These are phyloP conservation scores for Acanthochromis polyacanthus DNA, from an alignment of 2,113 vertebrate genomes.

Conservation along the genomic window DNA sequence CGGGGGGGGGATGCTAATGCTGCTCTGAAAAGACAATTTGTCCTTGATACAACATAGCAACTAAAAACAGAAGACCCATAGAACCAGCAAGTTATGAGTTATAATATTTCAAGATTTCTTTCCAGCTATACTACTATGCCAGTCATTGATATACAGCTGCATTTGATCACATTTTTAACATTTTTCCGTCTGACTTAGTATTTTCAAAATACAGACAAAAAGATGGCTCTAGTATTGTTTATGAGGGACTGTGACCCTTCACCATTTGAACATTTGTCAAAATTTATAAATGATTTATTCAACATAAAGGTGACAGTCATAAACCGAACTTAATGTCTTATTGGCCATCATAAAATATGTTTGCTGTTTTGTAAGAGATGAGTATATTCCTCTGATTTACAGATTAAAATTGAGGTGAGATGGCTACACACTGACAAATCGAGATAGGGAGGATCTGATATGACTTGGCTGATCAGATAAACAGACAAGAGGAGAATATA, in stretches of 20 bases:
- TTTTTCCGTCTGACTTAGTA: background rate
- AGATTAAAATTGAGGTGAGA: background rate
- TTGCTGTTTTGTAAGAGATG: slow-evolving; percentile 4
- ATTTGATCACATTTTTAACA: background rate
- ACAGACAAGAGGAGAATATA: slow-evolving; percentile 24
- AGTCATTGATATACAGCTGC: background rate
- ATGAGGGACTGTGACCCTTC: background rate
- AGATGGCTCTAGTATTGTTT: background rate
- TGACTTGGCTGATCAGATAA: slow-evolving; percentile 7
- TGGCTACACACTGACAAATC: background rate
- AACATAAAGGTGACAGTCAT: background rate
- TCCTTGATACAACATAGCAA: background rate
- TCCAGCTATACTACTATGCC: background rate
- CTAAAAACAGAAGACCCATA: background rate
- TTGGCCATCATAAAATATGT: background rate
- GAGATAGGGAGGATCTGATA: background rate
- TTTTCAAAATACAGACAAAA: background rate
- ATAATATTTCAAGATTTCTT: background rate
- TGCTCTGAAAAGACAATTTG: background rate
- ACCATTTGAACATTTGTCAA: background rate
- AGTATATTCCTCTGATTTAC: background rate
- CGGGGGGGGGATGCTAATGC: no score
- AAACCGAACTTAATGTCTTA: slow-evolving; percentile 4
- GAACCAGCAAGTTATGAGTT: background rate
- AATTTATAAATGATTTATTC: background rate